Evolutionary conservation across 2,113 vertebrate species (phyloP).

Genomic region (Sinocyclocheilus anophthalmus): DNA sequence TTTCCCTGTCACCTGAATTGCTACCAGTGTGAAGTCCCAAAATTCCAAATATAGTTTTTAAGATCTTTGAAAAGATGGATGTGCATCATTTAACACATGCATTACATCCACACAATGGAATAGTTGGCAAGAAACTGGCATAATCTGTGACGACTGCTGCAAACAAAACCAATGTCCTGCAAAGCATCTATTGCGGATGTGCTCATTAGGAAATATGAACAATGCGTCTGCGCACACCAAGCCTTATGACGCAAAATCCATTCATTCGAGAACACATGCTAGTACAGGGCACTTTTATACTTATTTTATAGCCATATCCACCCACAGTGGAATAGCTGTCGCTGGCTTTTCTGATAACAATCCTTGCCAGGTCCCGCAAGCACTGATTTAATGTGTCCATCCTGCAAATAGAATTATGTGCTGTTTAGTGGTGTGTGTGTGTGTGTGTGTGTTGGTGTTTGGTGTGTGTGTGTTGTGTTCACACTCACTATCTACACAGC

Average conservation of each 20-base stretch:
- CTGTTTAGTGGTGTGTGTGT: neutral
- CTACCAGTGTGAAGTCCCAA: neutral
- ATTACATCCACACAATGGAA: constrained; percentile 16
- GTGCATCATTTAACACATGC: constrained; percentile 24
- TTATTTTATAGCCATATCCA: constrained; percentile 37
- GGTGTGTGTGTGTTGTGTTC: constrained; percentile 23
- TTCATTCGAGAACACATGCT: constrained; percentile 28
- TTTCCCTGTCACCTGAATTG: neutral
- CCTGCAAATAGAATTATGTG: constrained; percentile 38
- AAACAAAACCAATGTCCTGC: too few species aligned
- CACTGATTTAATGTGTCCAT: constrained; percentile 55
- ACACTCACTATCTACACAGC: constrained; percentile 58
- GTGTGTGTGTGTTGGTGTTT: neutral
- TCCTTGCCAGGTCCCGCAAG: constrained; percentile 40
- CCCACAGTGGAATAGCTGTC: constrained; percentile 38
- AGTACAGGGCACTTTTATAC: constrained; percentile 37
- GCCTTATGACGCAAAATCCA: neutral
- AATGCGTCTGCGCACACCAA: too few species aligned
- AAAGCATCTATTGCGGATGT: too few species aligned
- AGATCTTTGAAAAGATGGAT: constrained; percentile 32
- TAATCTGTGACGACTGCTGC: neutral
- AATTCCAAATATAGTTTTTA: constrained; percentile 5
- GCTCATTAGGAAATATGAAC: too few species aligned
- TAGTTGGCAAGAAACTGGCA: neutral
- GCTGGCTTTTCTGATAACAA: constrained; percentile 40